Percentiles rank a stretch among this genome's conserved stretches.
Evolutionary conservation across 2,113 vertebrate species (phyloP).

Genomic region (Equus przewalskii): DNA sequence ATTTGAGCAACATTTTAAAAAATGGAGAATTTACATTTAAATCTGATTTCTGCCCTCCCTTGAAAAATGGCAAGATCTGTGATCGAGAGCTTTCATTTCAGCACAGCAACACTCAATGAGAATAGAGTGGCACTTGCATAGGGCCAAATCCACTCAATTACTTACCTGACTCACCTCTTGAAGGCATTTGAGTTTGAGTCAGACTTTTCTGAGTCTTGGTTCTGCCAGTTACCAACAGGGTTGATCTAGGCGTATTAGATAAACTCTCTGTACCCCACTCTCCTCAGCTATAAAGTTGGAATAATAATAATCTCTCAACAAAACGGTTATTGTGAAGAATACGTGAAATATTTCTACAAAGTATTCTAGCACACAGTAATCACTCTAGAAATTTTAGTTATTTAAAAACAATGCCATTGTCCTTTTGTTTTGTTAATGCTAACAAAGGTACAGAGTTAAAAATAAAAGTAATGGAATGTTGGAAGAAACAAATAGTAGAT

Average conservation of each 20-base stretch:
- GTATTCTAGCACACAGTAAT: background rate
- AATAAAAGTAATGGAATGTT: background rate
- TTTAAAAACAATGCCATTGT: background rate
- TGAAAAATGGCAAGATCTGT: background rate
- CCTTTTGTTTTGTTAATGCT: background rate
- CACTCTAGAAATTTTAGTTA: background rate
- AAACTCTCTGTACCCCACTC: background rate
- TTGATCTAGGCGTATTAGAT: background rate
- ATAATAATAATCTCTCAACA: background rate
- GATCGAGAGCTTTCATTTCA: background rate
- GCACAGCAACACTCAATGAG: background rate
- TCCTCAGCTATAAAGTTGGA: slow-evolving; percentile 12
- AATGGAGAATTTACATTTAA: background rate
- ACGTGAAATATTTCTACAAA: background rate
- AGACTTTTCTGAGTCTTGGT: background rate
- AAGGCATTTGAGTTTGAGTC: background rate
- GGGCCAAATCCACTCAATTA: background rate
- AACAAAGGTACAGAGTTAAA: background rate
- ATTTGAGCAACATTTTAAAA: background rate
- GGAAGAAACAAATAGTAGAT: background rate
- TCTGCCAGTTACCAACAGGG: background rate
- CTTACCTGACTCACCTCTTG: background rate
- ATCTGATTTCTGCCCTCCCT: background rate
- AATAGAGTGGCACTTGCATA: background rate
- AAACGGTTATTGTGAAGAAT: background rate